Evolutionary conservation across 2,113 vertebrate genomes (phyloP), one percentile per base, ranked within the genome.

Genomic region (Stomatorhinus ivindoensis): DNA sequence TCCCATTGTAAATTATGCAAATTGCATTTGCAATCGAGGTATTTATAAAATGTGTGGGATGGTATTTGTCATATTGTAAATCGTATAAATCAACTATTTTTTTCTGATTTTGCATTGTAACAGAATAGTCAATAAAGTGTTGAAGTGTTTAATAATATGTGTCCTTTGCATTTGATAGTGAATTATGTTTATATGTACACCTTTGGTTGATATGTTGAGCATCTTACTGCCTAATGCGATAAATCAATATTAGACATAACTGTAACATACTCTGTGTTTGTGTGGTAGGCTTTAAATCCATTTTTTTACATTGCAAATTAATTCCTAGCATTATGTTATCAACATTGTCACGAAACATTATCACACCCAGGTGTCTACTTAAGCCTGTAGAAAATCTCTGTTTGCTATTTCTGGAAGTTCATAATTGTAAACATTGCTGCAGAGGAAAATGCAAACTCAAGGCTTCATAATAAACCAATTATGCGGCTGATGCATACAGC

Each of bases 1-100:
- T 69, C 61, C 61, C 61, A 69, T 31, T 69, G 61, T 11, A 69
- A 69, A 69, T 80, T 39, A 89, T 82, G 69, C 65, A 89, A 55
- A 82, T n/a, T 53, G 69, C 44, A 88, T 86, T 87, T 58, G 31
- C 73, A 31, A 58, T 58, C 42, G 55, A 89, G n/a, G 55, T 61
- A 65, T 61, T 86, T 55, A 50, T 42, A 61, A 86, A 86, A 15
- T 7, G 7, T 89, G 31, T 55, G 73, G 73, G 31, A 89, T 82
- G 46, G 27, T 2, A 51, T 88, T 88, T 80, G 82, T 84, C 44
- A 46, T 84, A 47, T 21, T 87, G 88, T 89, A 89, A 48, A 89
- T 89, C 83, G 31, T 82, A 73, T n/a, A 73, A 83, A 55, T 89
- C 82, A 89, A 89, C 9, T 89, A 89, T 89, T 89, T 80, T 80